Percentiles rank a stretch among this genome's conserved stretches.
Conservation (phyloP, 1,140 invertebrate species). For the Tyrophagus putrescentiae region DNA sequence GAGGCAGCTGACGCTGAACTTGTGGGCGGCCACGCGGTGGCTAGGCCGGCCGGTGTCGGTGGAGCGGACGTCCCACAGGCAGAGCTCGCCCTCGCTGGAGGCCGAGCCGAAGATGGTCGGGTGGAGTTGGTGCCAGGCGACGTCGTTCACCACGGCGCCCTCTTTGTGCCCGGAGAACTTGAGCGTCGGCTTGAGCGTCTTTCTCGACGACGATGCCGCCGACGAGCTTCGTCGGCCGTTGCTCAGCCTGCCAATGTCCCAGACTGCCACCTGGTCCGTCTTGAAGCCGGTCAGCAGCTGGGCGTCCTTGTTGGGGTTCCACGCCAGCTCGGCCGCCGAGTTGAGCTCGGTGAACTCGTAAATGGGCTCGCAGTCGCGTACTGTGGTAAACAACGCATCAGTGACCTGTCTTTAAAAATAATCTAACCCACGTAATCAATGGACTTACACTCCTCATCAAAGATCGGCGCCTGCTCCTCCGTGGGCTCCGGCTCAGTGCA, state of each 20-base stretch:
- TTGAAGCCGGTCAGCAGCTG: slow-evolving; percentile 91
- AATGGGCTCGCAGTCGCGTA: slow-evolving; percentile 72
- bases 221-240: not conserved
- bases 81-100: slow-evolving; percentile 96
- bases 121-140: slow-evolving; percentile 96
- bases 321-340: slow-evolving; percentile 93
- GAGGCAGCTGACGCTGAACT: slow-evolving; percentile 95
- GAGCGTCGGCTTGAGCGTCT: slow-evolving; percentile 90
- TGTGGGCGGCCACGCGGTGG: slow-evolving; percentile 96
- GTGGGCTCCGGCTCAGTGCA: slow-evolving; percentile 94
- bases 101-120: slow-evolving; percentile 97
- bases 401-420: too few species aligned
- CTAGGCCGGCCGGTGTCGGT: slow-evolving; percentile 93
- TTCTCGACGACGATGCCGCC: slow-evolving; percentile 80
- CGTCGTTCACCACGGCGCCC: slow-evolving; percentile 93
- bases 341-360: slow-evolving; percentile 70
- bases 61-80: slow-evolving; percentile 98
- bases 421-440: not conserved
- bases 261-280: slow-evolving; percentile 95
- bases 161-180: slow-evolving; percentile 89
- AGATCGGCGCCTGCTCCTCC: slow-evolving; percentile 51
- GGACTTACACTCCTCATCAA: not conserved
- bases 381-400: too few species aligned
- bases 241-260: slow-evolving; percentile 79
- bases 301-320: slow-evolving; percentile 97